phyloP scores from a whole-genome alignment of 35 echinoderm and acorn worm genomes.

The Anneissia japonica region DNA sequence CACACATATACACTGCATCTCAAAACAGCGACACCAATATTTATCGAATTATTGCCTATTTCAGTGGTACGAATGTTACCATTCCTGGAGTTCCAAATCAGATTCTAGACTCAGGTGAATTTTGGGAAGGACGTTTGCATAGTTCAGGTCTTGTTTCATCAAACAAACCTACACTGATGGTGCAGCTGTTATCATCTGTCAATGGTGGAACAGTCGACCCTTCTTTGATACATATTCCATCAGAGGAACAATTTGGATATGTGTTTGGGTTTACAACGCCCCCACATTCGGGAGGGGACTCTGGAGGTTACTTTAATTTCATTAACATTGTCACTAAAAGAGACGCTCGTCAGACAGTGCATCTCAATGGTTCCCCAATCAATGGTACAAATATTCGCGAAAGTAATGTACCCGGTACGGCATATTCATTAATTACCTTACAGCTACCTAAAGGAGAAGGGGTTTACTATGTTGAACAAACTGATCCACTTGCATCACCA shows the following conservation, averaged over 20 bases:
- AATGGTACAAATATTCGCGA: background rate
- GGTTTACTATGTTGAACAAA: conserved; percentile 53
- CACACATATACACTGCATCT: conserved; percentile 46
- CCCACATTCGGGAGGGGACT: conserved; percentile 30
- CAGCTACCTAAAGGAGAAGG: conserved; percentile 31
- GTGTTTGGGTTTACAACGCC: conserved; percentile 58
- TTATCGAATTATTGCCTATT: conserved; percentile 35
- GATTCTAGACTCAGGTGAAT: conserved; percentile 16
- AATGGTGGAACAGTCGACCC: conserved; percentile 16
- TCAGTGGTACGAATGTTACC: conserved; percentile 20
- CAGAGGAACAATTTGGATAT: conserved; percentile 42
- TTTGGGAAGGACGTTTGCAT: conserved; percentile 28
- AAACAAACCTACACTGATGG: conserved; percentile 4
- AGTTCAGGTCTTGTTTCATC: conserved; percentile 33
- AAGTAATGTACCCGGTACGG: background rate
- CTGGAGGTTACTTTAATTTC: conserved; percentile 33
- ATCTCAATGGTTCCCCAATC: background rate
- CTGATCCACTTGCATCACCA: conserved; percentile 12
- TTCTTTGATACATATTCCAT: conserved; percentile 44
- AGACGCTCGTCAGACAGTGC: conserved; percentile 14
- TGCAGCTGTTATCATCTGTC: conserved; percentile 6
- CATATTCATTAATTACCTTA: background rate
- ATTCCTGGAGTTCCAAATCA: conserved; percentile 10
- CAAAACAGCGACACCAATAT: background rate
- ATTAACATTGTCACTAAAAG: conserved; percentile 42